Evolutionary conservation across 2,888 invertebrate species (phyloP).

Genomic region (Agrilus cyanescens): DNA sequence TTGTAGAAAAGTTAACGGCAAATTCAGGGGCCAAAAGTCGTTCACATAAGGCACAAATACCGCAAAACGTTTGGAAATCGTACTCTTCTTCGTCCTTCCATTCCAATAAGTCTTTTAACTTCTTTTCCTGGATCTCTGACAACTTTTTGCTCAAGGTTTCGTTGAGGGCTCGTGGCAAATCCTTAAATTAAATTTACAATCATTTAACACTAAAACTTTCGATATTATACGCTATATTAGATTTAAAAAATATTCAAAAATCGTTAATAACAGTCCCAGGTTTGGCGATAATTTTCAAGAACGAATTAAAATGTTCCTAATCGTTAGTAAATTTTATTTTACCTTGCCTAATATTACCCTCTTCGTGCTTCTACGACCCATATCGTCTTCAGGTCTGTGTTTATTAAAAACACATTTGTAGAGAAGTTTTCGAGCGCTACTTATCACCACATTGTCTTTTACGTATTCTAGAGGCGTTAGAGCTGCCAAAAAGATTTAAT

Average conservation of each 20-base stretch:
- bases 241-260: neutral
- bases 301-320: slow-evolving; percentile 3
- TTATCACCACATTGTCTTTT: slow-evolving; percentile 51
- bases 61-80: slow-evolving; percentile 68
- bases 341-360: slow-evolving; percentile 39
- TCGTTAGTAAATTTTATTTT: slow-evolving; percentile 9
- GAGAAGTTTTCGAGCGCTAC: slow-evolving; percentile 44
- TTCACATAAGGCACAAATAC: slow-evolving; percentile 66
- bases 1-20: slow-evolving; percentile 36
- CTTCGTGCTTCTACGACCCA: slow-evolving; percentile 11
- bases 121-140: slow-evolving; percentile 36
- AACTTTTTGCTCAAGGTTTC: slow-evolving; percentile 56
- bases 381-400: slow-evolving; percentile 26
- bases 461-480: slow-evolving; percentile 62
- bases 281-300: neutral
- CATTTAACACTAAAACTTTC: neutral
- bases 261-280: neutral
- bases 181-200: slow-evolving; percentile 29
- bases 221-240: neutral
- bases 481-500: no score
- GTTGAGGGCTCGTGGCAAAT: slow-evolving; percentile 42
- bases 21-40: slow-evolving; percentile 47
- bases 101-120: slow-evolving; percentile 40
- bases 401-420: slow-evolving; percentile 45
- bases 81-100: slow-evolving; percentile 42